phyloP scores from a whole-genome alignment of 2,113 vertebrate genomes.

The Lates calcarifer region DNA sequence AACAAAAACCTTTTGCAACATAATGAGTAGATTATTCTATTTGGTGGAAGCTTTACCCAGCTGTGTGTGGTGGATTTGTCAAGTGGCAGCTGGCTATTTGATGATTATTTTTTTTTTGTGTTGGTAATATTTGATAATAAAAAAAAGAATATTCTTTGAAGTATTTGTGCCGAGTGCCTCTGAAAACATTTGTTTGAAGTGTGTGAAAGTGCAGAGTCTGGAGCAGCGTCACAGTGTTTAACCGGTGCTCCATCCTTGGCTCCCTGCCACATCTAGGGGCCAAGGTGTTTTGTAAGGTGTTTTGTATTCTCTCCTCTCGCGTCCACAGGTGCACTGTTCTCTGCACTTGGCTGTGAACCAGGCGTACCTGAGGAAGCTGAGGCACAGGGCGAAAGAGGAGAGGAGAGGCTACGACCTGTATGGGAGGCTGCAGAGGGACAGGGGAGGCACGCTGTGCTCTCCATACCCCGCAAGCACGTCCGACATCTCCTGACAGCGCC shows the following conservation, averaged over 20 bases:
- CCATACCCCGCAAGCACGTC: conserved; percentile 65
- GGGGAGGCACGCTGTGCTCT: conserved; percentile 69
- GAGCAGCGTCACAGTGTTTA: not conserved
- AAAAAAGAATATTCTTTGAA: conserved; percentile 68
- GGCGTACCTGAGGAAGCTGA: conserved; percentile 73
- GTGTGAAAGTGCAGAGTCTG: conserved; percentile 3
- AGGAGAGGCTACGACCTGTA: conserved; percentile 63
- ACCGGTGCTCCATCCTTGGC: conserved; percentile 36
- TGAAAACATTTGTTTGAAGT: conserved; percentile 28
- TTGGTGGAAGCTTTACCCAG: conserved; percentile 57
- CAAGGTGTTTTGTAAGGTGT: conserved; percentile 64
- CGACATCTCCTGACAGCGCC: conserved; percentile 45
- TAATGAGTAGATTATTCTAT: conserved; percentile 47
- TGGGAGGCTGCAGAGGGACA: conserved; percentile 67
- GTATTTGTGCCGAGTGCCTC: conserved; percentile 40
- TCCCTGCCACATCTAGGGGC: conserved; percentile 34
- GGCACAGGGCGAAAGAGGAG: conserved; percentile 56
- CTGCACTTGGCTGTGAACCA: conserved; percentile 81
- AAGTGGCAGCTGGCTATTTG: conserved; percentile 44
- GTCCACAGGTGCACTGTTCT: conserved; percentile 83
- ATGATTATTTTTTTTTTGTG: conserved; percentile 27
- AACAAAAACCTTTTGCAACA: conserved; percentile 56
- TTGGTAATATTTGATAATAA: conserved; percentile 68
- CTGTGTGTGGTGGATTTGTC: conserved; percentile 62
- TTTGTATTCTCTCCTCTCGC: conserved; percentile 75